A percentile compares a stretch with the other conserved stretches of the same genome.
These are phyloP conservation scores for Patiria pectinifera DNA, from an alignment of 53 echinoderm and acorn worm genomes.

Conservation along the genomic window DNA sequence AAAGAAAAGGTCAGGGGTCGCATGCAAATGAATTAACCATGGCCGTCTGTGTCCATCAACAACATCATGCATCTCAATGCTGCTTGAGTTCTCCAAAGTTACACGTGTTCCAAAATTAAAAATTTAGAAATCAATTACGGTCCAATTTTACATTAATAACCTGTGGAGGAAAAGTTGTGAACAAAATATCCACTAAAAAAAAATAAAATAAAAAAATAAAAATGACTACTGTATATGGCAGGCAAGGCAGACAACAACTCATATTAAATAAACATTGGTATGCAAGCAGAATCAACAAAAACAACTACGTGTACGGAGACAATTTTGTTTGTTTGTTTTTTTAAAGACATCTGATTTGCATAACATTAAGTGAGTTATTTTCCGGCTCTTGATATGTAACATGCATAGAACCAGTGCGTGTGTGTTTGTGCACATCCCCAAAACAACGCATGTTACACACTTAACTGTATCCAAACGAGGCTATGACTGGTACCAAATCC, in stretches of 20 bases:
- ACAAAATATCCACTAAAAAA: neutral
- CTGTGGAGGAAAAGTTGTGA: conserved; percentile 43
- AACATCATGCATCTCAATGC: conserved; percentile 21
- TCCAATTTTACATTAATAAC: neutral
- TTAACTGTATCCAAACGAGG: neutral
- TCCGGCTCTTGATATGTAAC: neutral
- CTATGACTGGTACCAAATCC: conserved; percentile 32
- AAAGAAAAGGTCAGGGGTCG: conserved; percentile 29
- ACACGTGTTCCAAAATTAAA: neutral
- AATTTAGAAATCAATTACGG: neutral
- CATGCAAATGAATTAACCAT: conserved; percentile 33
- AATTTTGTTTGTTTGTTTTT: neutral
- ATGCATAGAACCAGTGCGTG: neutral
- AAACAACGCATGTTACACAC: neutral
- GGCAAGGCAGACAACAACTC: conserved; percentile 54
- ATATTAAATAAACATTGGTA: conserved; percentile 7
- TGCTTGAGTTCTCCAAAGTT: neutral
- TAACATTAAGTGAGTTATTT: neutral
- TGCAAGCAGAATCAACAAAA: neutral
- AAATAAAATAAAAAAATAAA: neutral
- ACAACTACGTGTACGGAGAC: neutral
- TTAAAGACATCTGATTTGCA: conserved; percentile 42
- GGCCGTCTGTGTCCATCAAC: neutral
- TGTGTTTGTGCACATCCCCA: neutral
- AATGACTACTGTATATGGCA: neutral